Percentiles rank a stretch among this genome's conserved stretches.
Conservation (phyloP, 2,888 invertebrate species). For the Didymodactylos carnosus region DNA sequence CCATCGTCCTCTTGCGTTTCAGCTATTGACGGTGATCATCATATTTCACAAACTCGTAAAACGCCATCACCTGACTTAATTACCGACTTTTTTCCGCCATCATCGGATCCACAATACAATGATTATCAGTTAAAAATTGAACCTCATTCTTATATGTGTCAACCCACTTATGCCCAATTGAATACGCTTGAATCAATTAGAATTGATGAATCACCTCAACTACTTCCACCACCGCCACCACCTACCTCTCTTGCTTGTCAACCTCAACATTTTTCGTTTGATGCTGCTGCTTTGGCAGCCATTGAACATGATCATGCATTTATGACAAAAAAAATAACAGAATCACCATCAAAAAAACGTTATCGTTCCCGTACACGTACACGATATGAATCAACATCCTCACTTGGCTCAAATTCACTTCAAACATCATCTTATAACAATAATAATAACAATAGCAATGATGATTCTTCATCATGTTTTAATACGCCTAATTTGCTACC, state of each 20-base stretch:
- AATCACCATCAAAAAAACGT: background rate
- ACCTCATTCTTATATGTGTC: background rate
- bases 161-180: background rate
- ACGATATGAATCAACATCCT: too few relatives aligned
- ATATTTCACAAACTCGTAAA: too few relatives aligned
- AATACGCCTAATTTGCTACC: too few relatives aligned
- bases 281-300: background rate
- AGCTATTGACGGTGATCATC: too few relatives aligned
- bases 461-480: too few relatives aligned
- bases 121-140: background rate
- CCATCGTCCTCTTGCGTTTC: too few relatives aligned
- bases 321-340: background rate
- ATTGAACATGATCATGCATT: conserved; percentile 1
- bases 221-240: background rate
- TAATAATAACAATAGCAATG: too few relatives aligned
- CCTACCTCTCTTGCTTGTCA: too few relatives aligned
- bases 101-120: background rate
- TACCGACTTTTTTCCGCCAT: background rate
- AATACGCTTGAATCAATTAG: background rate
- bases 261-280: background rate
- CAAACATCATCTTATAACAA: too few relatives aligned
- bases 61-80: too few relatives aligned
- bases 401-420: background rate
- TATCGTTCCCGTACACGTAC: too few relatives aligned
- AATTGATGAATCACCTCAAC: too few relatives aligned